Percentiles rank a stretch among this genome's conserved stretches.
Conservation (phyloP, 2,888 invertebrate genomes). For the Drymonia ruficornis region DNA sequence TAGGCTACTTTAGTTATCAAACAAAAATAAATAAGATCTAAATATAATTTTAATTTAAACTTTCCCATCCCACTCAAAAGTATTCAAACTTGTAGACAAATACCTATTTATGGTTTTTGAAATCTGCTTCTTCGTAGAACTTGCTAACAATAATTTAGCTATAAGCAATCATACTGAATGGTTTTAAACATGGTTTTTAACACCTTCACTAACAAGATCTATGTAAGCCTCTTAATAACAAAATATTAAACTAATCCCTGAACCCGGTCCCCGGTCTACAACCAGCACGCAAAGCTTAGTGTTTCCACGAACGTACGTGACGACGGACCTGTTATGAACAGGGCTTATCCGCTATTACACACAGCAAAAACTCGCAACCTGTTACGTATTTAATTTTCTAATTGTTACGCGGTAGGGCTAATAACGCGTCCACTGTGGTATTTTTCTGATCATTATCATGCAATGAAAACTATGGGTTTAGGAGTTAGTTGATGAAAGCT, state of each 20-base stretch:
- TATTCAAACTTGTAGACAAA: no score
- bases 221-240: background rate
- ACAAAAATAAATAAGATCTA: no score
- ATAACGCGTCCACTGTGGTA: conserved; percentile 36
- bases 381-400: conserved; percentile 52
- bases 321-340: conserved; percentile 24
- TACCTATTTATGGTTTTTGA: no score
- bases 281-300: conserved; percentile 30
- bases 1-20: no score
- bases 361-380: conserved; percentile 28
- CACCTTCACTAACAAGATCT: background rate
- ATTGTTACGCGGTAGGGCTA: conserved; percentile 41
- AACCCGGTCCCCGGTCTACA: conserved; percentile 27
- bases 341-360: conserved; percentile 29
- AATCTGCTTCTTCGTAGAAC: no score
- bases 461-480: conserved; percentile 30
- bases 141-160: no score
- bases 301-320: conserved; percentile 23
- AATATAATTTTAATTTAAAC: no score
- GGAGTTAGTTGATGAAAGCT: conserved; percentile 38
- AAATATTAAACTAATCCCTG: background rate
- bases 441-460: conserved; percentile 53
- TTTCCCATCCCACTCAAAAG: no score
- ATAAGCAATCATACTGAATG: no score
- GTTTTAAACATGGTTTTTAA: no score